A percentile compares a stretch with the other conserved stretches of the same genome.
Conservation (phyloP, 1,140 invertebrate genomes). For the Lordiphosa mommai region DNA sequence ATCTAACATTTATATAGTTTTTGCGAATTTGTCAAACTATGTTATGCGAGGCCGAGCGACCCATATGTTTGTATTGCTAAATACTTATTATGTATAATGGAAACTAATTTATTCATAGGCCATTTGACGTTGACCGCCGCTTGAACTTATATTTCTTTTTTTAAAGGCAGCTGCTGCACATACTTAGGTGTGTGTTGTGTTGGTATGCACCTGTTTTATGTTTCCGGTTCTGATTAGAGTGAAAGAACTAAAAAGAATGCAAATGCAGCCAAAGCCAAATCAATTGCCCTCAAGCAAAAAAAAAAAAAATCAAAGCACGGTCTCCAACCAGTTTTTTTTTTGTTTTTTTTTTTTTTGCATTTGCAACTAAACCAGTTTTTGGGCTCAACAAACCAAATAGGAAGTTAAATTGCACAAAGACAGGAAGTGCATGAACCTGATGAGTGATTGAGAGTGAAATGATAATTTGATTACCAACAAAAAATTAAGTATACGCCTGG, state of each 20-base stretch:
- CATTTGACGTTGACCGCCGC: constrained; percentile 7
- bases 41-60: constrained; percentile 59
- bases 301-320: constrained; percentile 39
- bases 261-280: constrained; percentile 49
- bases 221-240: constrained; percentile 73
- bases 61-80: constrained; percentile 38
- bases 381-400: constrained; percentile 38
- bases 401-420: constrained; percentile 61
- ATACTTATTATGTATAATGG: constrained; percentile 34
- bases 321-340: constrained; percentile 57
- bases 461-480: constrained; percentile 38
- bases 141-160: constrained; percentile 2
- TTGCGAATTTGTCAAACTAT: constrained; percentile 74
- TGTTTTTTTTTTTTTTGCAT: neutral
- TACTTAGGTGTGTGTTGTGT: neutral
- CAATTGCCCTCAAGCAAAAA: constrained; percentile 51
- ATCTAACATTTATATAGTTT: constrained; percentile 41
- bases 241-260: constrained; percentile 42
- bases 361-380: constrained; percentile 59
- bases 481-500: constrained; percentile 66
- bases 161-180: constrained; percentile 1
- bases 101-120: constrained; percentile 51
- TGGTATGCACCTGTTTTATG: constrained; percentile 69
- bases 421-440: constrained; percentile 61
- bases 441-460: constrained; percentile 9